Base-by-base conservation (phyloP, 2,113 vertebrate genomes). In the Bos javanicus region DNA sequence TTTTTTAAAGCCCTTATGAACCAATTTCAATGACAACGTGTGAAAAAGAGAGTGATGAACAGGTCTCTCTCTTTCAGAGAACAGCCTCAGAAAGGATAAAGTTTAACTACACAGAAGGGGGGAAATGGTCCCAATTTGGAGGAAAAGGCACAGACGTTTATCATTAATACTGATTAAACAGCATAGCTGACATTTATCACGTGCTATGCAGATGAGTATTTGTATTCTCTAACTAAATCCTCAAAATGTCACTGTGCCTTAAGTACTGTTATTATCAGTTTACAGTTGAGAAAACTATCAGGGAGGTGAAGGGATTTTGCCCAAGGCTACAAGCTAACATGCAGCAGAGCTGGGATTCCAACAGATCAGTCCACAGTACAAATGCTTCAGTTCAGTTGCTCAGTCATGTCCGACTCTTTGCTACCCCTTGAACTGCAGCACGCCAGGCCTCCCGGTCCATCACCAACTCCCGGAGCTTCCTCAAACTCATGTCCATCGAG, bases 181-280 rank as follows among this genome's bases (percentile, higher is more conserved):
- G 25, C 10, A 2, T 80, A 80, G 46, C 7, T 25, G n/a, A 3
- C 21, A 26, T 43, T 90, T 71, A 25, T 93, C 74, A 17, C 1
- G 3, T 39, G 46, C 54, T 90, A 50, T 94, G n/a, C 78, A 89
- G 78, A 90, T 94, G 21, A 67, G 17, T 39, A 13, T 50, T 91
- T 96, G 28, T 30, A 7, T 36, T 93, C 80, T 85, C 30, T 86
- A 46, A 43, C 46, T 62, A 28, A 91, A 56, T 81, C 50, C 48
- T 81, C 23, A 84, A 48, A 95, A 82, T 90, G 93, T n/a, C 52
- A 50, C 46, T 87, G 4, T 28, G 71, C 26, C 6, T 50, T 93
- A 95, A 87, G 43, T 30, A 87, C 84, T 96, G 56, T 74, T 97
- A 52, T 81, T 43, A 64, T 82, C 60, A 94, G 89, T 92, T 94